Conservation (phyloP, 2,888 invertebrate genomes). For the Capitulum mitella region DNA sequence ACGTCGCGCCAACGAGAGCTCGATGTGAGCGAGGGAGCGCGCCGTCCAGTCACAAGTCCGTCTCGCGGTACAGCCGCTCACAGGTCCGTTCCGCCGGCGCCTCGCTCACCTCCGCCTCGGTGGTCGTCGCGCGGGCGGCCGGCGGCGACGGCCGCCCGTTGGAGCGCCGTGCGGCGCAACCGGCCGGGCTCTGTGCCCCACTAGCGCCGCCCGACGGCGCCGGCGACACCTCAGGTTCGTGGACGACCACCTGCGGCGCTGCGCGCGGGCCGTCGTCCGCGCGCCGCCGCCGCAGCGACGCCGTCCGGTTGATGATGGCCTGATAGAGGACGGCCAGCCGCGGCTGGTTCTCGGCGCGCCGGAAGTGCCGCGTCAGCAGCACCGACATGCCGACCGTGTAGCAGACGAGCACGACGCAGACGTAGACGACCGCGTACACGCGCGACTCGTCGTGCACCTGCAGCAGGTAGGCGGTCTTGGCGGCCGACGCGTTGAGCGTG, state of each 20-base stretch:
- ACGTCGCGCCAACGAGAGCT: too few relatives aligned
- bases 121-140: neutral
- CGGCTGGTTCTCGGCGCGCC: constrained; percentile 13
- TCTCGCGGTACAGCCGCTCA: neutral
- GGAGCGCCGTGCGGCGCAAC: neutral
- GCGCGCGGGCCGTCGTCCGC: neutral
- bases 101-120: neutral
- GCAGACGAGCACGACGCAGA: constrained; percentile 4
- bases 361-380: neutral
- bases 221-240: neutral
- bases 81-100: neutral
- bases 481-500: neutral
- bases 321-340: constrained; percentile 4
- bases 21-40: too few relatives aligned
- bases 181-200: neutral
- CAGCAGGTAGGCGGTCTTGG: constrained; percentile 14
- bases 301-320: constrained; percentile 9
- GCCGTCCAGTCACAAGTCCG: neutral
- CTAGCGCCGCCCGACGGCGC: neutral
- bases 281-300: neutral
- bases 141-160: neutral
- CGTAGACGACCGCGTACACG: neutral
- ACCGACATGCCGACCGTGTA: neutral
- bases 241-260: constrained; percentile 12
- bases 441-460: neutral